phyloP scores from a whole-genome alignment of 2,113 vertebrate species.

The Otolemur garnettii region DNA sequence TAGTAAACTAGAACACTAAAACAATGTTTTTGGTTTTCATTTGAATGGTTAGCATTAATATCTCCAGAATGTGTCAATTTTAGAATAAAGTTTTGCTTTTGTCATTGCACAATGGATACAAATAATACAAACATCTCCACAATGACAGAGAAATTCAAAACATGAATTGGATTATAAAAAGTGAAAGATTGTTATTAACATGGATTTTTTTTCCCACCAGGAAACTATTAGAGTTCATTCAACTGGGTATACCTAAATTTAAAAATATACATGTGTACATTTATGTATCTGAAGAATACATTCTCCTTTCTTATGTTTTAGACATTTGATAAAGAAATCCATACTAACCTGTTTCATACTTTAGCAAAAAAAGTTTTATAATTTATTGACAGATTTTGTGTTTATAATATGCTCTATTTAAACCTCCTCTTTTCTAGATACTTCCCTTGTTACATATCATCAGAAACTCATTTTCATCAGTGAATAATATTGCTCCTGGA shows the following conservation, averaged over 20 bases:
- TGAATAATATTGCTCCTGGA: conserved; percentile 17
- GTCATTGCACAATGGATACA: conserved; percentile 83
- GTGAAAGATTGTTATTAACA: conserved; percentile 32
- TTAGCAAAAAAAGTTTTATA: conserved; percentile 23
- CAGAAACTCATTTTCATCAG: neutral
- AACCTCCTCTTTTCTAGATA: neutral
- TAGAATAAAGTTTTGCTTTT: conserved; percentile 82
- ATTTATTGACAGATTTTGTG: neutral
- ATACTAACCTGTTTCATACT: conserved; percentile 4
- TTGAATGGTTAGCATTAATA: conserved; percentile 8
- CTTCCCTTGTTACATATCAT: neutral
- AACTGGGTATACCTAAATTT: neutral
- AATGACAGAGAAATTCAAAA: conserved; percentile 75
- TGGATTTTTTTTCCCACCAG: neutral
- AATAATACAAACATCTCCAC: conserved; percentile 80
- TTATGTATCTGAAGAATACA: neutral
- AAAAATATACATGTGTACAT: neutral
- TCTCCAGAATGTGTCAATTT: neutral
- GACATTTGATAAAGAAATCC: neutral
- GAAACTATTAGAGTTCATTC: conserved; percentile 20
- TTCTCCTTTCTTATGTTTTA: conserved; percentile 31
- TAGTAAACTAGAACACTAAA: conserved; percentile 4
- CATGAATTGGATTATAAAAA: conserved; percentile 69
- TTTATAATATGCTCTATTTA: neutral
- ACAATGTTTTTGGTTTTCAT: neutral